Conservation (phyloP, 2,113 vertebrate genomes). For the Rhinoptilus africanus region DNA sequence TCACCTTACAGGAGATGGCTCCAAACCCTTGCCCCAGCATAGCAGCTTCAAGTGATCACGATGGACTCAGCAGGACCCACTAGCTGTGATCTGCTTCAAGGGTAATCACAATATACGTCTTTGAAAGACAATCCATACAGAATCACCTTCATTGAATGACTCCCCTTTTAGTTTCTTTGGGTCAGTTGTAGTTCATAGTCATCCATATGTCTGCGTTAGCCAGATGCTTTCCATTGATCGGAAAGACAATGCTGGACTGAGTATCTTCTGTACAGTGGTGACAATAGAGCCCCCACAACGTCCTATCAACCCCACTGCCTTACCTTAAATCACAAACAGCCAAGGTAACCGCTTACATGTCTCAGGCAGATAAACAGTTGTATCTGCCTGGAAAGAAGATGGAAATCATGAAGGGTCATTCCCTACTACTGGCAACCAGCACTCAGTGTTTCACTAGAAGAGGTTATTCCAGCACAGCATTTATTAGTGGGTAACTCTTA, state of each 20-base stretch:
- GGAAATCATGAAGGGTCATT: background rate
- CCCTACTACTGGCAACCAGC: background rate
- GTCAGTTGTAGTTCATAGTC: background rate
- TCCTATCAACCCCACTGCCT: background rate
- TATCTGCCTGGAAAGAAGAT: background rate
- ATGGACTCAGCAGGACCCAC: background rate
- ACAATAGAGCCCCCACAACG: fast-evolving
- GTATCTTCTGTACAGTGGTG: background rate
- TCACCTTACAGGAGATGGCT: background rate
- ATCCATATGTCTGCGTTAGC: background rate
- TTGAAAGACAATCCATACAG: background rate
- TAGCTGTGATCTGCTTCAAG: background rate
- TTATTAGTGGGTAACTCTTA: background rate
- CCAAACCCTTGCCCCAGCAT: background rate
- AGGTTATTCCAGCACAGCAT: background rate
- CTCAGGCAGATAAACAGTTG: background rate
- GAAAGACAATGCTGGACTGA: background rate
- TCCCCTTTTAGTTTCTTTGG: background rate
- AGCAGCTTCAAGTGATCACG: background rate
- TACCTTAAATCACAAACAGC: background rate
- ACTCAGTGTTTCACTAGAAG: background rate
- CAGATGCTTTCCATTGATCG: background rate
- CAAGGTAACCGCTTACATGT: background rate
- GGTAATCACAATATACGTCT: background rate
- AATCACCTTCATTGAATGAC: background rate